phyloP scores from a whole-genome alignment of 2,113 vertebrate species.

The Ophiodon elongatus region DNA sequence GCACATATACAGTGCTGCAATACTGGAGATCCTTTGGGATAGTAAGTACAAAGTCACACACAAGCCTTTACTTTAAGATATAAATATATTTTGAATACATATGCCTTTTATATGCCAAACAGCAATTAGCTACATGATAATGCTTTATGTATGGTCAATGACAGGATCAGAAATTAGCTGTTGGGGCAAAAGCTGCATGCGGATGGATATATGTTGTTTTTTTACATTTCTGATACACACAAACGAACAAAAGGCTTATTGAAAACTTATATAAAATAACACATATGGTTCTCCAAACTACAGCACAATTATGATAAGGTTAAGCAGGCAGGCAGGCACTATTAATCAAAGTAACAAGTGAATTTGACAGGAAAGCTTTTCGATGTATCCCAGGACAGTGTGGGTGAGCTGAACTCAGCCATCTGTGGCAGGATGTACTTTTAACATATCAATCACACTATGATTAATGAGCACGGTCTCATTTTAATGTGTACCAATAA shows the following conservation, averaged over 20 bases:
- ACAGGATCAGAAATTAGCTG: conserved; percentile 4
- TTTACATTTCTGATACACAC: not conserved
- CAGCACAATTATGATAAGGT: not conserved
- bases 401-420: conserved; percentile 19
- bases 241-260: not conserved
- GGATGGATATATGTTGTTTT: not conserved
- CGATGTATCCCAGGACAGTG: not conserved
- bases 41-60: not conserved
- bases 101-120: not conserved
- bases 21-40: not conserved
- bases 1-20: not conserved
- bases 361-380: conserved; percentile 25
- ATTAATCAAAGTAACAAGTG: conserved; percentile 47
- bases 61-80: conserved; percentile 29
- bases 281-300: not conserved
- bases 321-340: not conserved
- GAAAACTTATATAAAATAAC: not conserved
- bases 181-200: conserved; percentile 13
- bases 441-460: conserved; percentile 60
- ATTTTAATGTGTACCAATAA: not conserved
- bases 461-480: conserved; percentile 20
- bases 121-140: conserved; percentile 1
- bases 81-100: conserved; percentile 63
- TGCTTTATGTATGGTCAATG: conserved; percentile 1
- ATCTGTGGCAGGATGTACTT: conserved; percentile 48